phyloP scores from a whole-genome alignment of 2,113 vertebrate species.

The Mellivora capensis region DNA sequence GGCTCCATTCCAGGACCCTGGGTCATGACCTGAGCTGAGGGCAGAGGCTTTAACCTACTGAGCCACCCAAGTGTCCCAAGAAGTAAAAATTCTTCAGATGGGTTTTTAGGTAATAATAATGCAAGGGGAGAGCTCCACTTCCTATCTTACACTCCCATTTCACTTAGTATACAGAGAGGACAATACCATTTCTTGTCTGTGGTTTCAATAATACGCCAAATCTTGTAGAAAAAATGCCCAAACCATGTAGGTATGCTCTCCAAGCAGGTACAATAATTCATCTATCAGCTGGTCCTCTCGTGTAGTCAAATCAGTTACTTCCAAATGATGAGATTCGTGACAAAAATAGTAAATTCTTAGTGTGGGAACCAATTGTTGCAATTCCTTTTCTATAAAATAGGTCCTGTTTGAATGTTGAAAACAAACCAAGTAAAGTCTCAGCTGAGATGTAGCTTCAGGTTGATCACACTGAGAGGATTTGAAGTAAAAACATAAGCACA shows the following conservation, averaged over 20 bases:
- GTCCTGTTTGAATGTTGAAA: neutral
- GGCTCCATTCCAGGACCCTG: too few relatives aligned
- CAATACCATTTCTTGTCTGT: neutral
- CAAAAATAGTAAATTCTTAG: neutral
- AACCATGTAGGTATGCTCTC: neutral
- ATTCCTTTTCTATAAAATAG: neutral
- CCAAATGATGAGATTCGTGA: neutral
- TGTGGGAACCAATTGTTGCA: neutral
- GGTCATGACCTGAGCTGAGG: too few relatives aligned
- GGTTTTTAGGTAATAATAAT: neutral
- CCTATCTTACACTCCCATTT: neutral
- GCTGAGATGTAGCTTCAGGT: neutral
- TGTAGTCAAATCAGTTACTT: neutral
- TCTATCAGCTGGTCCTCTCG: neutral
- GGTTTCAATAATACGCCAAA: neutral
- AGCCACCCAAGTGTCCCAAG: neutral
- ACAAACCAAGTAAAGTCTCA: neutral
- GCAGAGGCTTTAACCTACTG: too few relatives aligned
- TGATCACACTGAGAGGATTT: neutral
- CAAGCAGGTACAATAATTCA: neutral
- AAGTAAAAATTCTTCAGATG: neutral
- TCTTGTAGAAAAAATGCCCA: neutral
- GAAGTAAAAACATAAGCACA: neutral
- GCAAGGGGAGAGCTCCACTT: neutral
- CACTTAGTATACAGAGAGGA: neutral